Evolutionary conservation across 2,888 invertebrate genomes (phyloP), one percentile per base, ranked within the genome.

Genomic region (Urechis unicinctus): DNA sequence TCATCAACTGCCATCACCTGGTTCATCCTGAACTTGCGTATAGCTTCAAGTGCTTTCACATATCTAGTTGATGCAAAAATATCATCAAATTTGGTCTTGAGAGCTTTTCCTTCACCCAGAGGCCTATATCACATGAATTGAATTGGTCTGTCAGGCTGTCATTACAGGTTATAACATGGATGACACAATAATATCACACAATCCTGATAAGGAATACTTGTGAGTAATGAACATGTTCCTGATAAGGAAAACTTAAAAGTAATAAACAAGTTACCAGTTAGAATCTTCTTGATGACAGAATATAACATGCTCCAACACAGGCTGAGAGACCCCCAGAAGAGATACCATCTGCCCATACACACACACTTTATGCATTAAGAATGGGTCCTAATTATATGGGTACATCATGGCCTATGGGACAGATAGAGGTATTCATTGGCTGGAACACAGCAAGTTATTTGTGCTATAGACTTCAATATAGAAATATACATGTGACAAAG

Each of bases 281-380:
- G 94, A 88, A 64, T 98, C 94, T 78, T 98, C 98, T 83, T 98
- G 98, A 75, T 98, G 98, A 72, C 98, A 99, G 78, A 99, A 96
- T 66, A 99, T 88, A 0, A 99, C 98, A 75, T 92, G 89, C 72
- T 92, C 93, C 56, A 99, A 81, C 58, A 99, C 91, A 0, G 97
- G 86, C 74, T 91, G 91, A 0, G 96, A 91, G 1, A 98, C 94
- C 59, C 96, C 94, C 77, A 88, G 73, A 62, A 83, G 75, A 44
- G 80, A 72, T 58, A 85, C 83, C 82, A 93, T 85, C 68, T 89
- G 85, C 51, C 88, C 82, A 73, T 22, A 48, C 3, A 36, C 21
- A 29, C n/a, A 6, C 1, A 36, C 25, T 17, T 36, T 17, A 36
- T 13, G 36, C 36, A 13, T 17, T 36, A 36, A 36, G n/a, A 46